Percentiles rank a stretch among this genome's conserved stretches.
phyloP scores from a whole-genome alignment of 2,113 vertebrate genomes.

The Falcunculus frontatus region DNA sequence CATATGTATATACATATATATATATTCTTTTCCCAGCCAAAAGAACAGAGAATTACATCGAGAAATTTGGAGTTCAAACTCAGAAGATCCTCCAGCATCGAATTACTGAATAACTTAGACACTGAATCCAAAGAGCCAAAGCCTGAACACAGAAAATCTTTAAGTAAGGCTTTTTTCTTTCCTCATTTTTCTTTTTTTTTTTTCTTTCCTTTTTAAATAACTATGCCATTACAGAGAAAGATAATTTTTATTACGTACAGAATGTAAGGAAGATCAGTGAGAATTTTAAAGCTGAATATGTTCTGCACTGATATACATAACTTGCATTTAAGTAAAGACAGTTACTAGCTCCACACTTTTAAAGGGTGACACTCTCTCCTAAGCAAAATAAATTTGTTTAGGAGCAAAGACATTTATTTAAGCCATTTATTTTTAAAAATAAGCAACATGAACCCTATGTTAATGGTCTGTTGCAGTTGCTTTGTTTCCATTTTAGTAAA shows the following conservation, averaged over 20 bases:
- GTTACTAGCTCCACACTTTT: slow-evolving; percentile 51
- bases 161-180: slow-evolving; percentile 74
- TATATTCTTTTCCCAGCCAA: slow-evolving; percentile 66
- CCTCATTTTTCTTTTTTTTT: slow-evolving; percentile 3
- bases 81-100: slow-evolving; percentile 79
- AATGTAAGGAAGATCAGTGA: slow-evolving; percentile 25
- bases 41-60: slow-evolving; percentile 51
- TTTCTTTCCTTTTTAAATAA: slow-evolving; percentile 29
- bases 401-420: slow-evolving; percentile 31
- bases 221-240: background rate
- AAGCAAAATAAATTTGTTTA: slow-evolving; percentile 59
- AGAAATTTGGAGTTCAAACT: slow-evolving; percentile 69
- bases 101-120: slow-evolving; percentile 74
- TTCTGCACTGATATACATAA: slow-evolving; percentile 56
- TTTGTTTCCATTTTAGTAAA: slow-evolving; percentile 65
- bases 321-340: slow-evolving; percentile 55
- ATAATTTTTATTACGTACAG: slow-evolving; percentile 48
- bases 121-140: slow-evolving; percentile 80
- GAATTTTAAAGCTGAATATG: slow-evolving; percentile 40
- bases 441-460: slow-evolving; percentile 46
- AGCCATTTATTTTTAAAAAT: slow-evolving; percentile 62
- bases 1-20: background rate
- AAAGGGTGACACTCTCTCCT: slow-evolving; percentile 36
- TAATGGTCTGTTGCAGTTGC: slow-evolving; percentile 49
- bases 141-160: slow-evolving; percentile 82